Evolutionary conservation across 1,140 invertebrate species (phyloP).

Genomic region (Papilio polyxenes): DNA sequence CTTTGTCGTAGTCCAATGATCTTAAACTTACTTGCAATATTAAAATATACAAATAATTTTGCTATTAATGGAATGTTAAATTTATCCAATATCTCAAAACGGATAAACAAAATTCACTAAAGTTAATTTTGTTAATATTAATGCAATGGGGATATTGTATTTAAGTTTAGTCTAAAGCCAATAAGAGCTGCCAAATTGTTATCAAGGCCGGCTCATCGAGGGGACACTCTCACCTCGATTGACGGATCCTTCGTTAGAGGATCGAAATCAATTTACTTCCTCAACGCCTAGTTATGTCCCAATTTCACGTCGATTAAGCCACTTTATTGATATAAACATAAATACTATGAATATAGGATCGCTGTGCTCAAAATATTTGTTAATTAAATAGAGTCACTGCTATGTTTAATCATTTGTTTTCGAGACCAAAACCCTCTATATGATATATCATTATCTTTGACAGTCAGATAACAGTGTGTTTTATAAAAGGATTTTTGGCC

Average conservation of each 20-base stretch:
- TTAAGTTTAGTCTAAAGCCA: not conserved
- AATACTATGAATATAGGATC: not conserved
- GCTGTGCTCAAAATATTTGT: not conserved
- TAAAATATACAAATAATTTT: no score
- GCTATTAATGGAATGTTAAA: no score
- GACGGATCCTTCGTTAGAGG: not conserved
- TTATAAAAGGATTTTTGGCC: no score
- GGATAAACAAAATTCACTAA: no score
- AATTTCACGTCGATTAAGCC: slow-evolving; percentile 19
- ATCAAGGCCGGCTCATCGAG: not conserved
- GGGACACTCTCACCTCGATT: not conserved
- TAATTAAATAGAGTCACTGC: not conserved
- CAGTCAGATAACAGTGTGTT: no score
- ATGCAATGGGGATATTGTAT: not conserved
- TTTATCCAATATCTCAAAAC: no score
- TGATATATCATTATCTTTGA: no score
- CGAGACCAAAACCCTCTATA: no score
- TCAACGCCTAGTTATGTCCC: slow-evolving; percentile 4
- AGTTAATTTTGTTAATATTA: not conserved
- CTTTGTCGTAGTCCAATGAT: no score
- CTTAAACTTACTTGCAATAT: no score
- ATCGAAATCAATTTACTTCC: slow-evolving; percentile 26
- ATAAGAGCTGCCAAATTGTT: not conserved
- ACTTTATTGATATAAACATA: slow-evolving; percentile 15
- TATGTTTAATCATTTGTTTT: no score